Evolutionary conservation across 2,888 invertebrate species (phyloP), one percentile per base, ranked within the genome.

Genomic region (Lypha dubia): DNA sequence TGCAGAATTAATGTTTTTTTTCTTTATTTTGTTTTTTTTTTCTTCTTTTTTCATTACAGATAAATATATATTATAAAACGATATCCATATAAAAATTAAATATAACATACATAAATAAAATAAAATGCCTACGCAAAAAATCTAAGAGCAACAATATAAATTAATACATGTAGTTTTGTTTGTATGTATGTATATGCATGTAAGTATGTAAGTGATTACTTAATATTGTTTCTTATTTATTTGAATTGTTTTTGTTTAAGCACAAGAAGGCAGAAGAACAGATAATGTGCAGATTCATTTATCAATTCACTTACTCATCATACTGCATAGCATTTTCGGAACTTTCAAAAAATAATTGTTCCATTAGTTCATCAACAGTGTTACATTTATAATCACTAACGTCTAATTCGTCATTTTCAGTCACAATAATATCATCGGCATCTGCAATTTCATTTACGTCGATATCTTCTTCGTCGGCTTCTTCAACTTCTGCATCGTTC

Each of bases 321-420:
- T 79, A 84, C 58, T 84, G 84, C 77, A 84, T 79, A 32, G 63
- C 74, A 68, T 79, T 79, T 65, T 81, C 84, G 0, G 84, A 79
- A 20, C 63, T 81, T 28, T 81, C 84, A 65, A 81, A 84, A 74
- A 81, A 84, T 51, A 84, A 46, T 68, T 81, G 84, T 44, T 81
- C 84, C 86, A 86, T 79, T 63, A 84, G 75, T 63, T 86, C 83
- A 35, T 81, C 86, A 44, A 85, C 86, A 15, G 82, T 79, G 46
- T 80, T 86, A 28, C 79, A 86, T 76, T 85, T 87, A 41, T 80
- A 85, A 32, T 86, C 84, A 60, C 56, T 82, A 17, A 77, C 73
- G 24, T 79, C 79, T 38, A 85, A 65, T 62, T 83, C 77, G 9
- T 84, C 80, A 32, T 32, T 73, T n/a, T 77, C 73, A 17, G 53